A percentile compares a stretch with the other conserved stretches of the same genome.
These are phyloP conservation scores for Zalophus californianus DNA, from an alignment of 2,797 vertebrate species.

Conservation along the genomic window DNA sequence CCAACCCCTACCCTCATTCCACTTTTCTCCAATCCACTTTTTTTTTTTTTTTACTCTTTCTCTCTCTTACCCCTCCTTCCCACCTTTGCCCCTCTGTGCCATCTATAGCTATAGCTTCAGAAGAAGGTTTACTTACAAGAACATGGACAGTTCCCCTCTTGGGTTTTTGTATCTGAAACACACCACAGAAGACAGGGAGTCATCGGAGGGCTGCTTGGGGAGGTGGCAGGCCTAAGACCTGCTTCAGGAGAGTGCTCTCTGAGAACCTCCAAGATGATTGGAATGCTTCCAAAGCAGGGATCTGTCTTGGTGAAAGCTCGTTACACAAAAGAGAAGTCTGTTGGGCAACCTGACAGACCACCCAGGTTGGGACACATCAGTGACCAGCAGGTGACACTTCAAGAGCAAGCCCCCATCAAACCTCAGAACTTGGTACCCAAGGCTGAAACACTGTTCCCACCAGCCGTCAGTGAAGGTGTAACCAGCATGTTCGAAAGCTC, in stretches of 20 bases:
- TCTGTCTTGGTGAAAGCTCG: not conserved
- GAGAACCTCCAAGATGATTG: not conserved
- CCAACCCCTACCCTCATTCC: not conserved
- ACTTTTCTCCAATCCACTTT: not conserved
- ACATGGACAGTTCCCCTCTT: not conserved
- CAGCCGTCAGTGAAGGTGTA: not conserved
- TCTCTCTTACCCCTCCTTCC: not conserved
- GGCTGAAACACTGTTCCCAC: not conserved
- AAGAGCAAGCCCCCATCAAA: not conserved
- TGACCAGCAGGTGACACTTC: not conserved
- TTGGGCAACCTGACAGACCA: not conserved
- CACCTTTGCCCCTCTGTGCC: not conserved
- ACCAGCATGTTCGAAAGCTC: not conserved
- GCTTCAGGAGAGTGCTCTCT: not conserved
- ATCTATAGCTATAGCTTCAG: slow-evolving; percentile 56
- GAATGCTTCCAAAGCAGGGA: not conserved
- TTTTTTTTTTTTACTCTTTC: not conserved
- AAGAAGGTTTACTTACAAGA: slow-evolving; percentile 60
- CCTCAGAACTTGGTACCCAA: not conserved
- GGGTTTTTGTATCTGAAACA: slow-evolving; percentile 55
- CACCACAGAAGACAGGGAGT: slow-evolving; percentile 46
- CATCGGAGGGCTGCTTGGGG: not conserved
- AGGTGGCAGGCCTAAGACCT: not conserved
- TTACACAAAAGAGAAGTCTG: not conserved
- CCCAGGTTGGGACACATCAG: not conserved